Evolutionary conservation across 92 coral and sea anemone species (phyloP).

Genomic region (Phenganax marumi): DNA sequence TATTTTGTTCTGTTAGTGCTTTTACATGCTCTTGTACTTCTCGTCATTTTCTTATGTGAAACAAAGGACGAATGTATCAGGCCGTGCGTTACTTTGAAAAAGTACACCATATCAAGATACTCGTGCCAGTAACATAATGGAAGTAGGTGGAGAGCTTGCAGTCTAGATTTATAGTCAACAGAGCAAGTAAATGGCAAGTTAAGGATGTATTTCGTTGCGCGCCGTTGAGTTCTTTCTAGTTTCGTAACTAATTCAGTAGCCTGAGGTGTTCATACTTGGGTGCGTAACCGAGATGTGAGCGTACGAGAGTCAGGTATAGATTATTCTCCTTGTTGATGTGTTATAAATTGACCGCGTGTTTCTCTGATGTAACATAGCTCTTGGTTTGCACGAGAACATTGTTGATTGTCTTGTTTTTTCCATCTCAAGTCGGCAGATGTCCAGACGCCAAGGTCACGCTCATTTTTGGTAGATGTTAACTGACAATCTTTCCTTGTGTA

Average conservation of each 20-base stretch:
- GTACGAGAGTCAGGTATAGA: slow-evolving; percentile 14
- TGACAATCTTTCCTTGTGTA: slow-evolving; percentile 16
- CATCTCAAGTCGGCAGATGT: slow-evolving; percentile 46
- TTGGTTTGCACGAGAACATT: too few species aligned
- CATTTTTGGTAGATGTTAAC: too few species aligned
- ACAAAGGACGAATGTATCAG: too few species aligned
- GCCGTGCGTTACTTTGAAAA: too few species aligned
- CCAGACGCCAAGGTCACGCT: slow-evolving; percentile 47
- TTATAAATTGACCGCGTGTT: background rate
- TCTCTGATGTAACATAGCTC: slow-evolving; percentile 21
- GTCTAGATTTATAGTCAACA: too few species aligned
- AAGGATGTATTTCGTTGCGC: too few species aligned
- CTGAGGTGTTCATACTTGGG: slow-evolving; percentile 22
- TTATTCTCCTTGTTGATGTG: background rate
- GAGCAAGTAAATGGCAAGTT: too few species aligned
- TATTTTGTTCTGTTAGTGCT: slow-evolving; percentile 42
- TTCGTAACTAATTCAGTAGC: background rate
- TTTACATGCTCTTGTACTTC: slow-evolving; percentile 34
- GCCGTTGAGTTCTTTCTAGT: slow-evolving; percentile 38
- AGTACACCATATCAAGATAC: too few species aligned
- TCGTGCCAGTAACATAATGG: too few species aligned
- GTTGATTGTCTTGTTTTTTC: slow-evolving; percentile 41
- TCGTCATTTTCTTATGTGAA: slow-evolving; percentile 29
- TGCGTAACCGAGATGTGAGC: slow-evolving; percentile 22
- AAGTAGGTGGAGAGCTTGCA: too few species aligned